A percentile compares a stretch with the other conserved stretches of the same genome.
These are phyloP conservation scores for Pteromalus puparum DNA, from an alignment of 1,140 invertebrate genomes.

Conservation along the genomic window DNA sequence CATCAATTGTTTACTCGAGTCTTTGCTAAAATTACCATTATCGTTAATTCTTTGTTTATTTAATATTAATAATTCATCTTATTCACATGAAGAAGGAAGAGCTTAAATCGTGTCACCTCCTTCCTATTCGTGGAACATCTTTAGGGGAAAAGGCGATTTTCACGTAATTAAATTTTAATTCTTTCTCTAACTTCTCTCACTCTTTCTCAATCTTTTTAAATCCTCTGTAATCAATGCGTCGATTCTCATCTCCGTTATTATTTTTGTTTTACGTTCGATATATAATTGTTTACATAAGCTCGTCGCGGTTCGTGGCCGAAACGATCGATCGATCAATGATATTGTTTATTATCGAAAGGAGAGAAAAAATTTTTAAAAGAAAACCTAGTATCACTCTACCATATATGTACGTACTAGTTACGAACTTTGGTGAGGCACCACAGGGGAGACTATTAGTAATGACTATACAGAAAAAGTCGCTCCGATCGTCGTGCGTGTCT, in stretches of 20 bases:
- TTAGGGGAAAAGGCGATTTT: constrained; percentile 53
- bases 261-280: constrained; percentile 50
- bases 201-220: constrained; percentile 43
- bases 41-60: constrained; percentile 39
- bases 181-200: constrained; percentile 32
- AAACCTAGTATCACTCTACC: constrained; percentile 51
- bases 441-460: constrained; percentile 49
- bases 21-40: constrained; percentile 30
- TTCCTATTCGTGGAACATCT: constrained; percentile 51
- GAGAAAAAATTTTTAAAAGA: constrained; percentile 39
- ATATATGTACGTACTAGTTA: constrained; percentile 46
- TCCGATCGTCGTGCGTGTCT: constrained; percentile 30
- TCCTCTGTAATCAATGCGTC: constrained; percentile 15
- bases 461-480: constrained; percentile 52
- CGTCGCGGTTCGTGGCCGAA: constrained; percentile 35
- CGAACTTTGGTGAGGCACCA: constrained; percentile 53
- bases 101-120: constrained; percentile 34
- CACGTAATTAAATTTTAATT: constrained; percentile 41
- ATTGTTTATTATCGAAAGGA: constrained; percentile 41
- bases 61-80: constrained; percentile 52
- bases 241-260: background rate
- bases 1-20: constrained; percentile 46
- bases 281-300: constrained; percentile 49
- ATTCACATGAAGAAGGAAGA: constrained; percentile 52
- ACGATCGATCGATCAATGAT: constrained; percentile 47